Conservation (phyloP, 2,113 vertebrate genomes). For the Oreochromis tanganicae region DNA sequence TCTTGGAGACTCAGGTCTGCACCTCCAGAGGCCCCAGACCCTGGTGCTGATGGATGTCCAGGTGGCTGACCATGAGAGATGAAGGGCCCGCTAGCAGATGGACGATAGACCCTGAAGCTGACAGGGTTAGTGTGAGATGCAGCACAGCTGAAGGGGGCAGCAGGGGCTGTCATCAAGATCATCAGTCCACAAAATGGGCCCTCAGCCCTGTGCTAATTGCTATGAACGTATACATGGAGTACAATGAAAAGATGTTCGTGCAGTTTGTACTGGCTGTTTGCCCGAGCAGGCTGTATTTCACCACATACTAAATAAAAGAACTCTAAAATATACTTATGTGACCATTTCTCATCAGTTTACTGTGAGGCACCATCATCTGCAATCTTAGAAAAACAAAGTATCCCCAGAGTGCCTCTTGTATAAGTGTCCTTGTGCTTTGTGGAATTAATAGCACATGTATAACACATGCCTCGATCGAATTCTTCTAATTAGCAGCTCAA, state of each 20-base stretch:
- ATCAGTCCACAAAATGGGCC: background rate
- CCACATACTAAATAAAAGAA: background rate
- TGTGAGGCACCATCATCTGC: background rate
- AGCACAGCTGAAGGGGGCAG: conserved; percentile 48
- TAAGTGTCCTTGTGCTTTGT: background rate
- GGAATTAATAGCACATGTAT: background rate
- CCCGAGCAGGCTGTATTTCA: background rate
- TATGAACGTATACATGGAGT: background rate
- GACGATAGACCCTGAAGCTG: background rate
- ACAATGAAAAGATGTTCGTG: background rate
- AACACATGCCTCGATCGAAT: background rate
- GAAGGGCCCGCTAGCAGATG: conserved; percentile 45
- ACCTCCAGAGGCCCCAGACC: background rate
- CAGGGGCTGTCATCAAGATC: conserved; percentile 28
- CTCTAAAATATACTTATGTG: background rate
- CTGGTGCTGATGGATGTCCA: conserved; percentile 46
- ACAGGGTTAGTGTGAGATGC: conserved; percentile 26
- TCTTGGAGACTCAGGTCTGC: conserved; percentile 5
- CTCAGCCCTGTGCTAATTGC: conserved; percentile 4
- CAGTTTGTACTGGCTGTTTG: background rate
- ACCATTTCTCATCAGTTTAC: background rate
- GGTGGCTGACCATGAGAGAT: conserved; percentile 49
- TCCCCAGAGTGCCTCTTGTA: background rate
- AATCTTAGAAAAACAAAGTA: background rate
- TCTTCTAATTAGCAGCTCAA: background rate